Conservation (phyloP, 2,113 vertebrate species). For the Erythrocercus mccallii region DNA sequence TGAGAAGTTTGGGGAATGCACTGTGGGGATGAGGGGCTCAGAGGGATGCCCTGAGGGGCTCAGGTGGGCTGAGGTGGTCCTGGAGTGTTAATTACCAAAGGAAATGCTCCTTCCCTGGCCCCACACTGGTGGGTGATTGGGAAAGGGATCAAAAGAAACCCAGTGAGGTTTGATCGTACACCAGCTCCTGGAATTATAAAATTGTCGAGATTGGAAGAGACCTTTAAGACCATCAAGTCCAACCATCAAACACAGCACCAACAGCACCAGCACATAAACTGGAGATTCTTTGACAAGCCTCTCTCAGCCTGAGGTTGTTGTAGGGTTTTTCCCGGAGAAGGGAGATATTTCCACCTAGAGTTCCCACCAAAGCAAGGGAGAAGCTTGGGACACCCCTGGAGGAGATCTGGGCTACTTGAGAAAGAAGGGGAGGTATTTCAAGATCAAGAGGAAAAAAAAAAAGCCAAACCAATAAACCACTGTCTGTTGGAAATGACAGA, state of each 20-base stretch:
- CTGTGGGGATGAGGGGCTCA: background rate
- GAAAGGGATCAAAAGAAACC: background rate
- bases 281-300: background rate
- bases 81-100: background rate
- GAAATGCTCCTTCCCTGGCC: background rate
- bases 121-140: accelerated
- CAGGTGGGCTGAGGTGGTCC: background rate
- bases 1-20: background rate
- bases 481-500: conserved; percentile 40
- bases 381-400: background rate
- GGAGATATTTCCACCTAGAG: background rate
- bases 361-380: background rate
- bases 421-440: background rate
- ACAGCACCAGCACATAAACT: accelerated
- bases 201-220: background rate
- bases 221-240: background rate
- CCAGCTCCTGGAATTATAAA: accelerated
- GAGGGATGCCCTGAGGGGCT: background rate
- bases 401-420: background rate
- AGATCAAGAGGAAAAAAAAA: background rate
- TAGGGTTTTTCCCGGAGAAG: background rate
- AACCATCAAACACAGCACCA: background rate
- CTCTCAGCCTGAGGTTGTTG: background rate
- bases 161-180: background rate
- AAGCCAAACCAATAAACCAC: background rate